Base-by-base conservation (phyloP, 2,888 invertebrate species). In the Allygus modestus region DNA sequence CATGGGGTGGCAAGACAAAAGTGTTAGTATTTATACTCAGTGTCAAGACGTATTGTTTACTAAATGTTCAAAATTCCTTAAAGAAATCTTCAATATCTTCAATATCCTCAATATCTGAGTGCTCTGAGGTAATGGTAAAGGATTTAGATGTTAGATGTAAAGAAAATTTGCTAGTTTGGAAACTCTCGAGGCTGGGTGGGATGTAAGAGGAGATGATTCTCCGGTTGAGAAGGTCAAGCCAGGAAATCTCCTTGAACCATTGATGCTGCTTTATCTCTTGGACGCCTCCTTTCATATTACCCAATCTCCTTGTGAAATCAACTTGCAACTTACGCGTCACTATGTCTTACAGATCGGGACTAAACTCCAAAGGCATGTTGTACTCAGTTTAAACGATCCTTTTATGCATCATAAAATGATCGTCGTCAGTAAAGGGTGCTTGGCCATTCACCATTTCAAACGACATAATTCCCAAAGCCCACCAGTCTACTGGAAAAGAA, bases 401-500 rank as follows among this genome's bases (percentile, higher is more conserved):
- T 89, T 97, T 97, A 90, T 98, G 95, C 93, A 98, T 97, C 0
- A 1, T 26, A 0, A 1, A 0, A 15, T 5, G 9, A 17, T 79
- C 79, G 9, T 26, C n/a, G 12, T 46, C 26, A 5, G 1, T 5
- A n/a, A 79, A 99, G 0, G 99, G 99, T 11, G 98, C 96, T 90
- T 95, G 96, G 0, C 99, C 99, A 23, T 96, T 95, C 75, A 95
- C 95, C 95, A 98, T 96, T 92, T 98, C 98, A 90, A 93, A 98
- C 51, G 98, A 91, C 1, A 98, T 91, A 0, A 98, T 94, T 0
- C 97, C 99, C 86, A 97, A 94, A 0, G 98, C 95, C 99, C 98
- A 99, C 97, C 98, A 99, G 89, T 99, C 99, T 0, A 97, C 98
- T 0, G 97, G 96, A 88, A 94, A 95, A 79, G 97, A 97, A 90